Base-by-base conservation (phyloP, 1,140 invertebrate genomes). In the Caenorhabditis latens region DNA sequence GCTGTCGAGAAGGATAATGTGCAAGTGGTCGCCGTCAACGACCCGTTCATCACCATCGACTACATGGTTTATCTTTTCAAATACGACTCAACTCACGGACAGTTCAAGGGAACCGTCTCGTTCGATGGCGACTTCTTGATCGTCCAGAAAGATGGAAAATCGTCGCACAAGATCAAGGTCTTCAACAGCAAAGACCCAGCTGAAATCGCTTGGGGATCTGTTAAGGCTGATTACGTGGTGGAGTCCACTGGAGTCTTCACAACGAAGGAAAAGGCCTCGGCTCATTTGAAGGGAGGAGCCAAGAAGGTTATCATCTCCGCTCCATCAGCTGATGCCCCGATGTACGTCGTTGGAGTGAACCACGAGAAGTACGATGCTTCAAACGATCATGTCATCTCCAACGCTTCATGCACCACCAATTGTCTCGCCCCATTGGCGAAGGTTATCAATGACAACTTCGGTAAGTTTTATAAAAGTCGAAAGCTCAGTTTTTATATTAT, bases 341-440 rank as follows among this genome's bases (percentile, higher is more conserved):
- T 99, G 97, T 99, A 96, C 93, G 95, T 96, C 13, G 95, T 96
- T 92, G 98, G 98, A 90, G 98, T 99, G 14, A 99, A 99, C 88
- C 90, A 94, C n/a, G 95, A 97, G 4, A 94, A 95, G 24, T 99
- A 98, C 92, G 95, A 96, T 84, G 95, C 96, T 84, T 94, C 94
- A 63, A 95, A 94, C 94, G 95, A 96, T 40, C 87, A 90, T 94
- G 92, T 95, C 83, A 95, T 99, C 88, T 84, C 53, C 0, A 99
- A 99, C 92, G 98, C 98, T 67, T 98, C 97, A 13, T 99, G 98
- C 94, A 99, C 98, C 57, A 99, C 98, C 91, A 99, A 99, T 94
- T 99, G 98, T 92, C 94, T 99, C 86, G 98, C 98, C 90, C 98
- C 98, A 48, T 94, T 99, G 42, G 97, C 97, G 87, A 99, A 99